Percentiles rank a stretch among this genome's conserved stretches.
Conservation (phyloP, 2,113 vertebrate species). For the Chlorodrepanis virens region DNA sequence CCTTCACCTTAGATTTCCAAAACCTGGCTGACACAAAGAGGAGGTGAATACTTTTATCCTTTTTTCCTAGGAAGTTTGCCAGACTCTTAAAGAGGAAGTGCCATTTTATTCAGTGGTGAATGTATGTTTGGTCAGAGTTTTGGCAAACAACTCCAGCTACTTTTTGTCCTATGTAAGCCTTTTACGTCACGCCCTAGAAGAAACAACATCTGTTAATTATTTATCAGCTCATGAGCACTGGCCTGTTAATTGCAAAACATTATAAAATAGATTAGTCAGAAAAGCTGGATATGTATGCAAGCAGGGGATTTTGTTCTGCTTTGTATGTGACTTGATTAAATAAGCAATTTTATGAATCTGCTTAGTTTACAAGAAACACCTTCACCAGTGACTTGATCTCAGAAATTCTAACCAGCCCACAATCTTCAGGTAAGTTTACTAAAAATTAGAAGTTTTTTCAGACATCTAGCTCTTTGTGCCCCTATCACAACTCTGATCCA, state of each 20-base stretch:
- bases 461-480: background rate
- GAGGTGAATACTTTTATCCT: background rate
- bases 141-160: background rate
- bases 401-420: background rate
- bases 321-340: slow-evolving; percentile 13
- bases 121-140: slow-evolving; percentile 24
- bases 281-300: background rate
- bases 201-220: slow-evolving; percentile 62
- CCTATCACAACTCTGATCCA: background rate
- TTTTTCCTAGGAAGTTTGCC: background rate
- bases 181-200: slow-evolving; percentile 44
- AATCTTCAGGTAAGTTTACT: background rate
- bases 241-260: slow-evolving; percentile 56
- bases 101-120: background rate
- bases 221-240: slow-evolving; percentile 62
- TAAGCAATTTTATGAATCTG: background rate
- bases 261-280: slow-evolving; percentile 48
- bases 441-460: background rate
- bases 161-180: slow-evolving; percentile 28
- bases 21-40: background rate
- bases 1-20: background rate
- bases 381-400: background rate
- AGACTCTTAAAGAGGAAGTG: background rate
- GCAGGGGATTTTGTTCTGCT: background rate
- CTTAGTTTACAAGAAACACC: background rate